Evolutionary conservation across 2,113 vertebrate genomes (phyloP).

Genomic region (Galbula dea): DNA sequence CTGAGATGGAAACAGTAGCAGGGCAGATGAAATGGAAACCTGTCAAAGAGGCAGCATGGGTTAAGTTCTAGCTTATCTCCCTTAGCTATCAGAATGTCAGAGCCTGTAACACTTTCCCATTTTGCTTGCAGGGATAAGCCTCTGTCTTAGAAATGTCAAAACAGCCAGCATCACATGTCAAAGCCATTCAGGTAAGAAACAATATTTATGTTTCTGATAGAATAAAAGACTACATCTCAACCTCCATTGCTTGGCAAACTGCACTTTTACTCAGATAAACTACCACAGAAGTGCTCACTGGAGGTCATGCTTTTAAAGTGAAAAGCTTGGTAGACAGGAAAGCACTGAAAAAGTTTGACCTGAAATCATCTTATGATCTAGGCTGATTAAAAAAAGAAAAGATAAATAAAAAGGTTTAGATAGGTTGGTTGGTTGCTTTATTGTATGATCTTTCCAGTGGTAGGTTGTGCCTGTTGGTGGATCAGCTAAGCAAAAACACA

Average conservation of each 20-base stretch:
- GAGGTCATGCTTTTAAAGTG: slow-evolving; percentile 19
- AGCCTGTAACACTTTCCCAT: slow-evolving; percentile 66
- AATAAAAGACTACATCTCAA: neutral
- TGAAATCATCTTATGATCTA: neutral
- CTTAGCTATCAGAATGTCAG: slow-evolving; percentile 68
- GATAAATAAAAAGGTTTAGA: neutral
- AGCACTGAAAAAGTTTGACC: neutral
- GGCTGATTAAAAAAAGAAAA: neutral
- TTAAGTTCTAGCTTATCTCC: slow-evolving; percentile 74
- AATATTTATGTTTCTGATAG: slow-evolving; percentile 56
- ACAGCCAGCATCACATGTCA: slow-evolving; percentile 91
- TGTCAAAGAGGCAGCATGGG: slow-evolving; percentile 63
- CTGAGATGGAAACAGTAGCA: slow-evolving; percentile 83
- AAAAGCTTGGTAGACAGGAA: neutral
- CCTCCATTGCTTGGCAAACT: neutral
- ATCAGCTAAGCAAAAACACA: neutral
- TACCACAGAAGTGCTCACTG: neutral
- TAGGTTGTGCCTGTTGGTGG: neutral
- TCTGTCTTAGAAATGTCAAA: slow-evolving; percentile 86
- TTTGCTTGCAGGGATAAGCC: slow-evolving; percentile 75
- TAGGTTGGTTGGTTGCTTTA: neutral
- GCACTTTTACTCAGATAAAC: neutral
- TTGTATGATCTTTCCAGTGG: neutral
- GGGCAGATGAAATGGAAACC: slow-evolving; percentile 72
- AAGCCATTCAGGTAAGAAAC: slow-evolving; percentile 92